Percentiles rank a stretch among this genome's conserved stretches.
Evolutionary conservation across 1,140 invertebrate species (phyloP).

Genomic region (Streblospio benedicti): DNA sequence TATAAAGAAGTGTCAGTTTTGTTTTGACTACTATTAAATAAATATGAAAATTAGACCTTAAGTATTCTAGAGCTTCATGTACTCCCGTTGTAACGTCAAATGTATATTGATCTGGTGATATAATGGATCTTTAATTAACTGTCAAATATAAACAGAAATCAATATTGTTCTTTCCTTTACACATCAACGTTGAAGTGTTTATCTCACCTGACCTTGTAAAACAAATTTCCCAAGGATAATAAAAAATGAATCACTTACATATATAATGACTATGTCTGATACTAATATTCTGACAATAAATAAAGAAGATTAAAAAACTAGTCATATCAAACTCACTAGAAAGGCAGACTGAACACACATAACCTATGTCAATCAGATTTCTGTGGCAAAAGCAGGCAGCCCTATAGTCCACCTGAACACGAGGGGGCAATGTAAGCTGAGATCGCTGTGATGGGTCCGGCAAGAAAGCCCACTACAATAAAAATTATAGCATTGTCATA

Average conservation of each 20-base stretch:
- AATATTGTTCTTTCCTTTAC: background rate
- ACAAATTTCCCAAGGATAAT: background rate
- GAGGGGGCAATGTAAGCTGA: conserved; percentile 77
- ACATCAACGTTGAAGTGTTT: background rate
- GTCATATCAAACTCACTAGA: conserved; percentile 68
- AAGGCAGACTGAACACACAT: conserved; percentile 94
- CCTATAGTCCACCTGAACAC: conserved; percentile 84
- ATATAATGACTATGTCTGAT: background rate
- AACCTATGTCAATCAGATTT: conserved; percentile 90
- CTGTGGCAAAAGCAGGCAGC: conserved; percentile 97
- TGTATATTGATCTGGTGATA: too few relatives aligned
- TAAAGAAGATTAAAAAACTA: background rate
- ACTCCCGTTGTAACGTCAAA: too few relatives aligned
- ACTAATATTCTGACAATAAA: background rate
- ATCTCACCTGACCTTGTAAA: background rate
- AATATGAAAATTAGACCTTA: too few relatives aligned
- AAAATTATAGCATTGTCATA: too few relatives aligned
- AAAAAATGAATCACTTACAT: background rate
- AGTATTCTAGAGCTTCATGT: too few relatives aligned
- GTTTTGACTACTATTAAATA: background rate
- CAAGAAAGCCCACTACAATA: conserved; percentile 80
- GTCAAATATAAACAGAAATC: background rate
- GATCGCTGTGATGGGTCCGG: conserved; percentile 70
- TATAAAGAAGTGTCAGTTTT: background rate
- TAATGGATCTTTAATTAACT: too few relatives aligned